These are phyloP conservation scores for Pharmacophagus antenor DNA, from an alignment of 2,888 invertebrate species.

Conservation along the genomic window DNA sequence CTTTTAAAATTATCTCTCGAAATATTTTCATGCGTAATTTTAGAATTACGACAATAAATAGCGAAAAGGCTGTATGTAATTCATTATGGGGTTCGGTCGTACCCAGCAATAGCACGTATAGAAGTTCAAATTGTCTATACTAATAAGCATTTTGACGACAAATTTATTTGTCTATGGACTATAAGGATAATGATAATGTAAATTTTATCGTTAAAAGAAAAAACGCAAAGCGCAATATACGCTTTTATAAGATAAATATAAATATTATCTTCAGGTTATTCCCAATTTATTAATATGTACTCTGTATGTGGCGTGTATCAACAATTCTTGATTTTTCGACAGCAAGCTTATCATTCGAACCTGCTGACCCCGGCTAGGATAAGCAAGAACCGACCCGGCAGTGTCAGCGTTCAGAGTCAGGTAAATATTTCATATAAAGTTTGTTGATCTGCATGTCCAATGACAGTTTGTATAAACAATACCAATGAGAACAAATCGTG, in stretches of 20 bases:
- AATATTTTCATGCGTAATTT: too few relatives aligned
- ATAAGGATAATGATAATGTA: too few relatives aligned
- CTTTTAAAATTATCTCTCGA: too few relatives aligned
- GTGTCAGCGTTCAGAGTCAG: constrained; percentile 61
- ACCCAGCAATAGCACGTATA: too few relatives aligned
- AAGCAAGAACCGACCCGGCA: constrained; percentile 62
- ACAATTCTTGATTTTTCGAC: constrained; percentile 25
- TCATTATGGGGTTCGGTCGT: too few relatives aligned
- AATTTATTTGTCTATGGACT: too few relatives aligned
- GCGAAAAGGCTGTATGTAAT: too few relatives aligned
- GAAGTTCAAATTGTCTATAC: too few relatives aligned
- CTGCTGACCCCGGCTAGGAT: constrained; percentile 70
- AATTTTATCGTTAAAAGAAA: too few relatives aligned
- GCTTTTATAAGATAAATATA: neutral
- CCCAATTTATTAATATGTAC: constrained; percentile 12
- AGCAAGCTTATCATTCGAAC: constrained; percentile 68
- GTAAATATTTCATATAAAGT: constrained; percentile 39
- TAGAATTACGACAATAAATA: too few relatives aligned
- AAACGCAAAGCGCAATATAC: too few relatives aligned
- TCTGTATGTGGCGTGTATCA: constrained; percentile 3
- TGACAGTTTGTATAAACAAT: neutral
- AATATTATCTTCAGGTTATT: constrained; percentile 1
- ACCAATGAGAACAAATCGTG: neutral
- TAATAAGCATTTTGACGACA: too few relatives aligned
- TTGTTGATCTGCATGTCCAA: neutral